Conservation (phyloP, 2,113 vertebrate genomes). For the Proterorhinus semilunaris region DNA sequence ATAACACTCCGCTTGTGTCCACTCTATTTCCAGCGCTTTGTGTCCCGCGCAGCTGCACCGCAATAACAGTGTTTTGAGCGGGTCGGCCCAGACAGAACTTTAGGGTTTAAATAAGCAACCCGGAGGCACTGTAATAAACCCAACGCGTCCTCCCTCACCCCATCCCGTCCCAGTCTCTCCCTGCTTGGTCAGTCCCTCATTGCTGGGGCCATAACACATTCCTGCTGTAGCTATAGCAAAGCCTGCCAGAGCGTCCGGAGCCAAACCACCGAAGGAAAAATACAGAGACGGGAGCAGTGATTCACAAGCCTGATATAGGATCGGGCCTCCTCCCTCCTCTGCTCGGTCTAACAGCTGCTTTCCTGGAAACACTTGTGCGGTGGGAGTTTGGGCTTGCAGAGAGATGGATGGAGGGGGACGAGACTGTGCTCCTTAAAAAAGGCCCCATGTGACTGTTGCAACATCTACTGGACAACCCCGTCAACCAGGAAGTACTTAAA, state of each 20-base stretch:
- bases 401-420: conserved; percentile 27
- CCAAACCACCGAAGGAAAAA: conserved; percentile 71
- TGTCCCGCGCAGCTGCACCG: conserved; percentile 66
- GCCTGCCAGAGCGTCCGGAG: conserved; percentile 47
- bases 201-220: conserved; percentile 61
- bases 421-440: conserved; percentile 47
- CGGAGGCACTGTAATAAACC: conserved; percentile 67
- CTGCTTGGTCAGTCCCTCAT: conserved; percentile 47
- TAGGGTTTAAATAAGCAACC: conserved; percentile 70
- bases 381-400: conserved; percentile 34
- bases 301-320: conserved; percentile 75
- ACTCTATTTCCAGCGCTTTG: conserved; percentile 50
- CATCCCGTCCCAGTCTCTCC: conserved; percentile 41
- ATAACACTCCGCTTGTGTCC: conserved; percentile 35
- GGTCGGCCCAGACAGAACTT: conserved; percentile 70
- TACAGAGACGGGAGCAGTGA: conserved; percentile 73
- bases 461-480: conserved; percentile 5
- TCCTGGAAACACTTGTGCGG: conserved; percentile 67
- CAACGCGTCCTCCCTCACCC: conserved; percentile 43
- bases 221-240: conserved; percentile 40
- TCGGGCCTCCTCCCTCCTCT: conserved; percentile 59
- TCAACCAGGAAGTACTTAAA: conserved; percentile 1
- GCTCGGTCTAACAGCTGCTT: conserved; percentile 71
- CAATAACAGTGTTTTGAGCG: conserved; percentile 68
- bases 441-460: conserved; percentile 39